A percentile compares a stretch with the other conserved stretches of the same genome.
phyloP scores from a whole-genome alignment of 2,113 vertebrate species.

The Platysteira castanea region DNA sequence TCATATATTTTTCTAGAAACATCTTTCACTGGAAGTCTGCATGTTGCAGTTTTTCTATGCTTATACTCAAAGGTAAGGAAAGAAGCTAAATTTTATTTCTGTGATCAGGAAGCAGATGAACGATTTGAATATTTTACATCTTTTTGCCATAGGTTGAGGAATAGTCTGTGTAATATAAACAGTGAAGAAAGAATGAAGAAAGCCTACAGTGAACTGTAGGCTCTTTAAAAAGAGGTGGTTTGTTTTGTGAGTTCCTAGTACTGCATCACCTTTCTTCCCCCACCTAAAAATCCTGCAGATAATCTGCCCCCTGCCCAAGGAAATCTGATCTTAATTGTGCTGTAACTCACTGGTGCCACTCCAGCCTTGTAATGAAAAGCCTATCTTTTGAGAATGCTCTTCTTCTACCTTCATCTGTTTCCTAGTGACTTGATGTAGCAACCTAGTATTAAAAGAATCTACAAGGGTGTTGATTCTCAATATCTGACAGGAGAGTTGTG shows the following conservation, averaged over 20 bases:
- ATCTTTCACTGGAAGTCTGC: slow-evolving; percentile 96
- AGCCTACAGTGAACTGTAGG: not conserved
- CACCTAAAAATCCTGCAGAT: not conserved
- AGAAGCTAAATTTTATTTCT: not conserved
- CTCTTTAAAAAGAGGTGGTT: not conserved
- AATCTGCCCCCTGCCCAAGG: not conserved
- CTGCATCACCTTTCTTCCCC: not conserved
- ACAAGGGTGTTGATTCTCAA: not conserved
- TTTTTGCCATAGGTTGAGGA: not conserved
- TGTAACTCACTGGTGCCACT: not conserved
- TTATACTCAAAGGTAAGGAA: slow-evolving; percentile 93
- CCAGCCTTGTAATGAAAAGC: not conserved
- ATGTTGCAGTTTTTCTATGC: slow-evolving; percentile 99
- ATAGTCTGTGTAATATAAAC: not conserved
- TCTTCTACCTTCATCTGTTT: not conserved
- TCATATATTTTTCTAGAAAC: slow-evolving; percentile 81
- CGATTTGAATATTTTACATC: not conserved
- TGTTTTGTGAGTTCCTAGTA: not conserved
- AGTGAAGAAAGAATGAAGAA: not conserved
- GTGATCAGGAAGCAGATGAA: not conserved
- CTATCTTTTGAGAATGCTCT: not conserved
- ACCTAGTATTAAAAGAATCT: not conserved
- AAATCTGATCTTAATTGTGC: not conserved
- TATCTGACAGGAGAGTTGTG: not conserved
- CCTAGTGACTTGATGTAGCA: not conserved